phyloP scores from a whole-genome alignment of 1,140 invertebrate species.

The Magallana ariakensis region DNA sequence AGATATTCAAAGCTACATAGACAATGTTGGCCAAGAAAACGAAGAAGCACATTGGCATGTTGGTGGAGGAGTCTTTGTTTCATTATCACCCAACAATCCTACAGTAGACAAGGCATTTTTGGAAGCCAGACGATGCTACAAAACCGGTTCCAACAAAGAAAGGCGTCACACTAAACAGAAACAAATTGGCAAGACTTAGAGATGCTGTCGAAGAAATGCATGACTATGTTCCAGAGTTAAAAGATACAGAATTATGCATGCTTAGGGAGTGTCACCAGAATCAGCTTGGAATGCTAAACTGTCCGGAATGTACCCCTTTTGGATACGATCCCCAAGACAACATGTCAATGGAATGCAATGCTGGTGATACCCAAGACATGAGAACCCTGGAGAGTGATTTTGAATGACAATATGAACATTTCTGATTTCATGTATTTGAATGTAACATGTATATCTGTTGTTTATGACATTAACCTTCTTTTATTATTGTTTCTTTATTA shows the following conservation, averaged over 20 bases:
- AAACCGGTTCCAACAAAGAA: conserved; percentile 44
- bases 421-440: not conserved
- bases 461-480: not conserved
- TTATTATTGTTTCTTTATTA: not conserved
- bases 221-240: conserved; percentile 47
- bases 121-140: conserved; percentile 24
- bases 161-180: conserved; percentile 39
- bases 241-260: conserved; percentile 8
- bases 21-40: not conserved
- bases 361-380: too few species aligned
- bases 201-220: conserved; percentile 33
- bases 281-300: not conserved
- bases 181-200: conserved; percentile 2
- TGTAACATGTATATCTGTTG: too few species aligned
- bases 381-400: not conserved
- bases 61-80: conserved; percentile 44
- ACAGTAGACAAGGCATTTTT: conserved; percentile 48
- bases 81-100: not conserved
- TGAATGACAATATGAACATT: not conserved
- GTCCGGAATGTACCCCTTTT: conserved; percentile 47
- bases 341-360: conserved; percentile 27
- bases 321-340: conserved; percentile 20
- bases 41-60: conserved; percentile 31
- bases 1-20: conserved; percentile 17
- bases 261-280: conserved; percentile 37